These are phyloP conservation scores for Zapus hudsonius DNA, from an alignment of 2,113 vertebrate genomes.

Conservation along the genomic window DNA sequence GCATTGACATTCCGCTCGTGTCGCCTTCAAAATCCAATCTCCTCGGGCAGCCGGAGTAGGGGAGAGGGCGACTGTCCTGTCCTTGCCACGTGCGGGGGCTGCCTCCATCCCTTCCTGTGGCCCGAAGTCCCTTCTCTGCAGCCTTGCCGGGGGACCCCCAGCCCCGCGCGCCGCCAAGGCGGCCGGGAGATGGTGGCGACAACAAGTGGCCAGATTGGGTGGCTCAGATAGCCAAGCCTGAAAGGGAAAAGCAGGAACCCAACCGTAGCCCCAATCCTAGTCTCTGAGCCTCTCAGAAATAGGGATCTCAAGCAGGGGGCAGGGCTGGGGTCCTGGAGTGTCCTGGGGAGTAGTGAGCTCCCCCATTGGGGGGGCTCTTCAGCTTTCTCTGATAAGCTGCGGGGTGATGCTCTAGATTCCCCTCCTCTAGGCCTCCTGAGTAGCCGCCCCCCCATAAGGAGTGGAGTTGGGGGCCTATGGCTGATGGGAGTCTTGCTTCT, in stretches of 20 bases:
- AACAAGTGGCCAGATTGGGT: slow-evolving; percentile 79
- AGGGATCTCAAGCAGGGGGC: background rate
- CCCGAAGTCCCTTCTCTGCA: background rate
- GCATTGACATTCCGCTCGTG: slow-evolving; percentile 81
- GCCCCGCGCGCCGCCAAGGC: slow-evolving; percentile 29
- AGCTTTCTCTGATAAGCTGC: background rate
- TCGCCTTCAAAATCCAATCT: slow-evolving; percentile 75
- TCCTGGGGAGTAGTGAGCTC: slow-evolving; percentile 16
- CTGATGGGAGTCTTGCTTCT: background rate
- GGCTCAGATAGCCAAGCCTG: slow-evolving; percentile 50
- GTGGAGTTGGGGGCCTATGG: slow-evolving; percentile 29
- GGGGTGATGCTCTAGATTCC: background rate
- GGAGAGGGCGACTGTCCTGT: slow-evolving; percentile 65
- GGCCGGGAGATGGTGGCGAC: slow-evolving; percentile 70
- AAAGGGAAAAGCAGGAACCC: slow-evolving; percentile 52
- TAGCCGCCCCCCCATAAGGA: background rate
- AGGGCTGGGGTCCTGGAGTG: background rate
- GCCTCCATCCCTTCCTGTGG: background rate
- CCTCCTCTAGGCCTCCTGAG: slow-evolving; percentile 35
- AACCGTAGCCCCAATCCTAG: background rate
- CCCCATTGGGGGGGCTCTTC: slow-evolving; percentile 43
- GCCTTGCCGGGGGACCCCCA: slow-evolving; percentile 21
- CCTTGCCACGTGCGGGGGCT: background rate
- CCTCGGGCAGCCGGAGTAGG: slow-evolving; percentile 69
- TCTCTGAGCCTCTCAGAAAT: background rate